phyloP scores from a whole-genome alignment of 2,888 invertebrate genomes.

The Trachelus stipa region DNA sequence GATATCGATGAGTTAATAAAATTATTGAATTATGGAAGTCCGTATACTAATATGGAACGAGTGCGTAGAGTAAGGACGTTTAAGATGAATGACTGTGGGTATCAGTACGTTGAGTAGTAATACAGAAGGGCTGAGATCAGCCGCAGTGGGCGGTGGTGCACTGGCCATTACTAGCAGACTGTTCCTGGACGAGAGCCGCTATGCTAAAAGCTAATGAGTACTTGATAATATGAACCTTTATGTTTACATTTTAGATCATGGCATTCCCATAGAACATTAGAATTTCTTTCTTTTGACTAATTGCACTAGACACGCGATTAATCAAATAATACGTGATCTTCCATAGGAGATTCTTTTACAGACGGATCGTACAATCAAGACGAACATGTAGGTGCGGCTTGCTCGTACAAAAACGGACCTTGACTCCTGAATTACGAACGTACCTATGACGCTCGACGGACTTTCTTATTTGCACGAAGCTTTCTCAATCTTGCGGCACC shows the following conservation, averaged over 20 bases:
- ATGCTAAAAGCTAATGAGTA: not conserved
- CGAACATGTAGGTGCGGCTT: constrained; percentile 28
- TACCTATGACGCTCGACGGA: constrained; percentile 20
- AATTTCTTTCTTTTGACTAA: not conserved
- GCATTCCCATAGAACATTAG: not conserved
- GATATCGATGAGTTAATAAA: constrained; percentile 23
- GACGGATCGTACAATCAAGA: not conserved
- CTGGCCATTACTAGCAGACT: constrained; percentile 24
- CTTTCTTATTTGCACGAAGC: constrained; percentile 28
- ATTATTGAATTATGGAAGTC: constrained; percentile 27
- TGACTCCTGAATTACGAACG: constrained; percentile 9
- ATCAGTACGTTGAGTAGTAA: constrained; percentile 10
- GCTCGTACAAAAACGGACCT: constrained; percentile 23
- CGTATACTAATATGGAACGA: not conserved
- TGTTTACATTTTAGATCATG: not conserved
- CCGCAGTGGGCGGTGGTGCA: constrained; percentile 47
- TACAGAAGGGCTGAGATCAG: constrained; percentile 33
- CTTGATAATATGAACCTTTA: not conserved
- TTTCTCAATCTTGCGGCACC: constrained; percentile 33
- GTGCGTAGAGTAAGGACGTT: constrained; percentile 9
- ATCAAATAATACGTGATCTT: not conserved
- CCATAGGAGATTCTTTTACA: not conserved
- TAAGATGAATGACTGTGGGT: constrained; percentile 9
- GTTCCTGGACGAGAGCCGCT: constrained; percentile 7
- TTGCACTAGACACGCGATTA: not conserved